Evolutionary conservation across 2,888 invertebrate species (phyloP), one percentile per base, ranked within the genome.

Genomic region (Lasioglossum malachurum): DNA sequence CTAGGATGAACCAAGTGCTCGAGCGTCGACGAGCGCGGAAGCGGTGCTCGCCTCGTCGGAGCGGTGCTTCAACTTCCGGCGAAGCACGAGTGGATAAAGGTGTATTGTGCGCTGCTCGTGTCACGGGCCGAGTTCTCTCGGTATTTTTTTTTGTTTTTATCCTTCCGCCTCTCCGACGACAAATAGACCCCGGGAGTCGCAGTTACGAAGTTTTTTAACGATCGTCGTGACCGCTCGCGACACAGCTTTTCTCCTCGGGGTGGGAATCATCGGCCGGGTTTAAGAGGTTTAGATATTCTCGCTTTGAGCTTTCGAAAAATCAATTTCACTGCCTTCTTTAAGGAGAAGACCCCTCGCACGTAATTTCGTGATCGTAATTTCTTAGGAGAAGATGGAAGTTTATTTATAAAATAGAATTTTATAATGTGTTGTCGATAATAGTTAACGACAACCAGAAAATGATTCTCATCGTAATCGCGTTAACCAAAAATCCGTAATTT

Each of bases 51-150:
- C 75, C 83, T 64, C 75, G 75, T 78, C 75, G 75, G 75, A 67
- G 72, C 83, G 75, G 81, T 81, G 64, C 81, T 83, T 72, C 60
- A 83, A 73, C 75, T 75, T 77, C 64, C 64, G 77, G 35, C 53
- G 64, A 53, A 71, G 78, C 75, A 60, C 80, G 75, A 83, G 81
- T 83, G 75, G 83, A 84, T 75, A 84, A 83, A 83, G 31, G 64
- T 76, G 84, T 83, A 83, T 83, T 76, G 75, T 73, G 31, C 35
- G 57, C 64, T 44, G 49, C 41, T 57, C 46, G 74, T 57, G 57
- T 27, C 27, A 35, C 75, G 57, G 67, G 74, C 19, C 38, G n/a
- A 75, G 75, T 38, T 53, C 53, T 53, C 53, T n/a, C 53, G 19
- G 4, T 1, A 31, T 0, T 46, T 16, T 46, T 64, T 31, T 67